Conservation (phyloP, 2,888 invertebrate species). For the Boloria euphrosyne region DNA sequence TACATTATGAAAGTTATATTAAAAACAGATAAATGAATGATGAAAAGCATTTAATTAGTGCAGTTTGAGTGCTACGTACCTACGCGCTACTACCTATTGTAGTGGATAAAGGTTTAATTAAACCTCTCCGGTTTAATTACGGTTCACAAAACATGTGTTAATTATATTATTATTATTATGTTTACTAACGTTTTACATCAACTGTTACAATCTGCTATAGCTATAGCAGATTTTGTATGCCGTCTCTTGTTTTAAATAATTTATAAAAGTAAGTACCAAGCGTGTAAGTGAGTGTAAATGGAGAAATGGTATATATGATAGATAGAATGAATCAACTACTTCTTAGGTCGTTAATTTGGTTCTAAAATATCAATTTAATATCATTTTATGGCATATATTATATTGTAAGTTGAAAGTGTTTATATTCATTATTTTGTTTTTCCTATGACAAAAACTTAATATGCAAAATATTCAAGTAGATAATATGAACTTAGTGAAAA, state of each 20-base stretch:
- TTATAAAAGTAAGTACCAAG: no score
- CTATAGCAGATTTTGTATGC: background rate
- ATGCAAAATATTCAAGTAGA: no score
- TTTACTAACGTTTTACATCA: slow-evolving; percentile 25
- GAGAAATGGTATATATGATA: no score
- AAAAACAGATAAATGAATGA: background rate
- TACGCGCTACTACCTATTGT: no score
- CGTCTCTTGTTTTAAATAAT: background rate
- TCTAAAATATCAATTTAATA: background rate
- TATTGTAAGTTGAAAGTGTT: background rate
- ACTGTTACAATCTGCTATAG: background rate
- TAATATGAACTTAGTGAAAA: no score
- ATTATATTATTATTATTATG: slow-evolving; percentile 41
- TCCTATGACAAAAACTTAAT: no score
- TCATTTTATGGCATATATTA: background rate
- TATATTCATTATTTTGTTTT: background rate
- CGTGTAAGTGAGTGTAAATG: no score
- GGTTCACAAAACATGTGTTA: slow-evolving; percentile 33
- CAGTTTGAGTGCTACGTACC: no score
- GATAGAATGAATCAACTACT: no score
- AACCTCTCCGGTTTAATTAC: slow-evolving; percentile 2
- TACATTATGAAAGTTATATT: background rate
- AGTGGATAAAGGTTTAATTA: slow-evolving; percentile 11
- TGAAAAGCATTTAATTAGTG: slow-evolving; percentile 17
- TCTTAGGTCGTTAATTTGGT: no score